These are phyloP conservation scores for Manis crassicaudata DNA, from an alignment of 2,797 vertebrate genomes.

Conservation along the genomic window DNA sequence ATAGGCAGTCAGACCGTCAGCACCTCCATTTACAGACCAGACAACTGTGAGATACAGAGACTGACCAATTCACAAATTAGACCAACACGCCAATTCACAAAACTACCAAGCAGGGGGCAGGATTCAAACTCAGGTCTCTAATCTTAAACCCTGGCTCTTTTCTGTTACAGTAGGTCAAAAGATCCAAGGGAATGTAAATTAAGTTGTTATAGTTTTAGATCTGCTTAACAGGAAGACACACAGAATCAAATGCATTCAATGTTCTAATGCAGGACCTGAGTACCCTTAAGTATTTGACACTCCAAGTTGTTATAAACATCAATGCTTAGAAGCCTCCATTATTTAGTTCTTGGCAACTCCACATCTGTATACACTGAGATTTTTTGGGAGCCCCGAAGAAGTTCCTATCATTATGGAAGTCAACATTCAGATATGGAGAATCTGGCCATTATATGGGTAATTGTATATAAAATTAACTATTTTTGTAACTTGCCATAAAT, in stretches of 20 bases:
- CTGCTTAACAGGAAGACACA: slow-evolving; percentile 15
- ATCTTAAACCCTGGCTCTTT: slow-evolving; percentile 5
- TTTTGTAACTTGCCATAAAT: not conserved
- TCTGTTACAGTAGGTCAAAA: not conserved
- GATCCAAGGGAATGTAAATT: not conserved
- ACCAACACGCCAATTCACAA: not conserved
- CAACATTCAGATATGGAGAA: not conserved
- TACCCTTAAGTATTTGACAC: not conserved
- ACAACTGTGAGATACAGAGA: not conserved
- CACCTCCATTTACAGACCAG: slow-evolving; percentile 41
- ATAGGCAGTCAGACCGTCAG: not conserved
- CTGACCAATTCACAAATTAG: not conserved
- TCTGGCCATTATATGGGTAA: not conserved
- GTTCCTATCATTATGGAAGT: not conserved
- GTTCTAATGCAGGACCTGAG: not conserved
- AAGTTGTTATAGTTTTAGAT: slow-evolving; percentile 28
- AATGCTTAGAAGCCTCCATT: not conserved
- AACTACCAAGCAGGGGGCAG: not conserved
- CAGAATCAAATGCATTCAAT: not conserved
- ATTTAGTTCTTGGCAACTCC: not conserved
- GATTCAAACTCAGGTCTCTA: slow-evolving; percentile 39
- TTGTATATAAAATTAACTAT: slow-evolving; percentile 37
- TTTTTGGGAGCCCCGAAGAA: not conserved
- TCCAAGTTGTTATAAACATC: not conserved
- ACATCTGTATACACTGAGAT: not conserved